These are phyloP conservation scores for Bubo scandiacus DNA, from an alignment of 2,113 vertebrate genomes.

Conservation along the genomic window DNA sequence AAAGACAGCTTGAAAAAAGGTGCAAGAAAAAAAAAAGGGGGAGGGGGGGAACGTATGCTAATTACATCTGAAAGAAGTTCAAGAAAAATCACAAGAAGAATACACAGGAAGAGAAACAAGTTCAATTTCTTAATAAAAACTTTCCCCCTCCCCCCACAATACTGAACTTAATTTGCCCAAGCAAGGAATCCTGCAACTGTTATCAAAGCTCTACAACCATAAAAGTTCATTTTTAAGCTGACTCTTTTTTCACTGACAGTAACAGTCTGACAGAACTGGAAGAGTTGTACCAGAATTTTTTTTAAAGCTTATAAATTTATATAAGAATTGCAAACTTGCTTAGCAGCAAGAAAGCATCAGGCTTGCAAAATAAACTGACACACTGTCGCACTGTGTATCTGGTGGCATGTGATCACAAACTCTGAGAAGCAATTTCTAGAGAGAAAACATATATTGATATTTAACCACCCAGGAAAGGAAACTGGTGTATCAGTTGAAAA, in stretches of 20 bases:
- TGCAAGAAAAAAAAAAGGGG: neutral
- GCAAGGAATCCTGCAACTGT: neutral
- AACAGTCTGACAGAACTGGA: neutral
- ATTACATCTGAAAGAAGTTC: neutral
- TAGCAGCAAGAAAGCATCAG: neutral
- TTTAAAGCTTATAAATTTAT: neutral
- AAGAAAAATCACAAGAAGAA: neutral
- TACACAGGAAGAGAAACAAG: neutral
- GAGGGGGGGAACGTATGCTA: fast-evolving
- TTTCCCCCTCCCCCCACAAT: neutral
- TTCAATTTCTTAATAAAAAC: neutral
- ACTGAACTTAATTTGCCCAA: neutral
- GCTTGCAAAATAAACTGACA: neutral
- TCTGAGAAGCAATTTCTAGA: neutral
- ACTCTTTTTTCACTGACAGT: neutral
- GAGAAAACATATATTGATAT: neutral
- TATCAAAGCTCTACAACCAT: neutral
- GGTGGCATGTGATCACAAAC: neutral
- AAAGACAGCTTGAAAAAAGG: neutral
- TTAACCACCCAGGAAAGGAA: neutral
- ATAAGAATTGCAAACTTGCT: neutral
- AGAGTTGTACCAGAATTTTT: neutral
- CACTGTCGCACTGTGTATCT: neutral
- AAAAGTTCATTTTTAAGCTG: neutral
- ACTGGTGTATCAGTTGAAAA: neutral